phyloP scores from a whole-genome alignment of 2,113 vertebrate genomes.

The Pongo abelii region DNA sequence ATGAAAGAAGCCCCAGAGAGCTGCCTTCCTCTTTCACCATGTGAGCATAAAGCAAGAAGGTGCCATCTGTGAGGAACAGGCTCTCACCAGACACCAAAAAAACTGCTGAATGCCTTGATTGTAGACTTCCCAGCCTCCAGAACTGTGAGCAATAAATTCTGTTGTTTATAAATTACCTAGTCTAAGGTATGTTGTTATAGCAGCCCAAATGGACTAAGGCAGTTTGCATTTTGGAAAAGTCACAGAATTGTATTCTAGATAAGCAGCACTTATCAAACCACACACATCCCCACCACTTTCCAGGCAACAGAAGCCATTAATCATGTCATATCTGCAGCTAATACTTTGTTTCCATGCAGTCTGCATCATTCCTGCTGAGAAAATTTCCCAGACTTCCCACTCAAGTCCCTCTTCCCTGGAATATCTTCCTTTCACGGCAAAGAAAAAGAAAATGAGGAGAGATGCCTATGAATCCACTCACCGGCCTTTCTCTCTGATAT shows the following conservation, averaged over 20 bases:
- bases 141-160: neutral
- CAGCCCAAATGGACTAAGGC: neutral
- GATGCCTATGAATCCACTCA: accelerated
- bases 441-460: neutral
- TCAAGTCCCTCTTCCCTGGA: neutral
- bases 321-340: neutral
- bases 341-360: neutral
- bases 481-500: neutral
- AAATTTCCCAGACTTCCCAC: neutral
- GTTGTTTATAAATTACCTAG: neutral
- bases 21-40: neutral
- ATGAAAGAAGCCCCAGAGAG: neutral
- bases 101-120: neutral
- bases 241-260: neutral
- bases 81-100: neutral
- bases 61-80: neutral
- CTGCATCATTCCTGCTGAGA: neutral
- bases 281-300: neutral
- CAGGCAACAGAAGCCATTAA: too few relatives aligned
- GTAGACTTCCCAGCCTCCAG: neutral
- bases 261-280: neutral
- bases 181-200: neutral
- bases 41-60: neutral
- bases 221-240: neutral
- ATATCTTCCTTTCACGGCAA: neutral